A percentile compares a stretch with the other conserved stretches of the same genome.
These are phyloP conservation scores for Piprites chloris DNA, from an alignment of 2,113 vertebrate genomes.

Conservation along the genomic window DNA sequence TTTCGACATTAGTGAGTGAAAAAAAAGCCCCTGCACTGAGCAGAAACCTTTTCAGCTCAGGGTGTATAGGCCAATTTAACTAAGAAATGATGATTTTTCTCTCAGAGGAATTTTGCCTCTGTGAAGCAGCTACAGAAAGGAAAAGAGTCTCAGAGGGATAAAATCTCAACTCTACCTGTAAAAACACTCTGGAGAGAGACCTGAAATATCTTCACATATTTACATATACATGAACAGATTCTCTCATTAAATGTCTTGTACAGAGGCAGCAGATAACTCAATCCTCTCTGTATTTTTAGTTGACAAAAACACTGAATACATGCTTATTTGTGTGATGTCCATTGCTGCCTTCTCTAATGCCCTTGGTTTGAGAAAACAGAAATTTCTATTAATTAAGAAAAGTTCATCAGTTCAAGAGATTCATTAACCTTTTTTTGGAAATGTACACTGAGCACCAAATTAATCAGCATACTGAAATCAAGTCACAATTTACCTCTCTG, in stretches of 20 bases:
- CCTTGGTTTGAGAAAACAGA: constrained; percentile 42
- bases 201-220: not conserved
- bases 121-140: not conserved
- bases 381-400: constrained; percentile 55
- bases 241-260: not conserved
- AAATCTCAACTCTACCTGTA: not conserved
- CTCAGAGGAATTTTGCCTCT: not conserved
- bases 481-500: constrained; percentile 11
- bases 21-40: not conserved
- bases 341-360: not conserved
- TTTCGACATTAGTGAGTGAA: not conserved
- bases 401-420: constrained; percentile 59
- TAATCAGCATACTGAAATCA: constrained; percentile 56
- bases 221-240: not conserved
- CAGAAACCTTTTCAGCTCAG: not conserved
- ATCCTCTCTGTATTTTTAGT: not conserved
- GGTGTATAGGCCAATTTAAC: not conserved
- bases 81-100: not conserved
- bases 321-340: not conserved
- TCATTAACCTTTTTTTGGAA: constrained; percentile 64
- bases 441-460: constrained; percentile 53
- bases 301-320: not conserved
- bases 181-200: not conserved
- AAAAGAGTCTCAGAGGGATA: not conserved
- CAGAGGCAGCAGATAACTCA: not conserved